Evolutionary conservation across 2,888 invertebrate species (phyloP).

Genomic region (Amblyteles armatorius): DNA sequence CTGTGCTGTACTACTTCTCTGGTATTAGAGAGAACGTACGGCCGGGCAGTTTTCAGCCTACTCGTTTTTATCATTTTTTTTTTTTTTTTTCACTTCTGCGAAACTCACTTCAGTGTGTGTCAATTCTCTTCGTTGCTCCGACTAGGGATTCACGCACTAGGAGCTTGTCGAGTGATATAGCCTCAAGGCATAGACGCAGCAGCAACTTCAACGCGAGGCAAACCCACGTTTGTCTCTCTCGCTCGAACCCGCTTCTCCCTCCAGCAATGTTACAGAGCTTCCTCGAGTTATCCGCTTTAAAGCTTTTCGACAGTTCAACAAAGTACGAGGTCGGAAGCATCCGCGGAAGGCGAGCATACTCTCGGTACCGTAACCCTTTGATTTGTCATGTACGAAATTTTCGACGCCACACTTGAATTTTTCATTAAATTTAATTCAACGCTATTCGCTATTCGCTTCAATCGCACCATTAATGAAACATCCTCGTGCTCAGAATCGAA

Average conservation of each 20-base stretch:
- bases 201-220: slow-evolving; percentile 19
- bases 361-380: slow-evolving; percentile 26
- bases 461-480: neutral
- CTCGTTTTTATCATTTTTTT: slow-evolving; percentile 13
- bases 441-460: neutral
- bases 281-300: slow-evolving; percentile 56
- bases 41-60: slow-evolving; percentile 46
- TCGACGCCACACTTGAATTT: neutral
- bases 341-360: slow-evolving; percentile 13
- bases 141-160: slow-evolving; percentile 48
- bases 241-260: slow-evolving; percentile 25
- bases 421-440: slow-evolving; percentile 3
- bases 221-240: slow-evolving; percentile 16
- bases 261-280: slow-evolving; percentile 36
- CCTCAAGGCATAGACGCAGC: slow-evolving; percentile 38
- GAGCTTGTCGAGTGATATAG: slow-evolving; percentile 56
- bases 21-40: slow-evolving; percentile 41
- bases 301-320: slow-evolving; percentile 44
- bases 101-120: slow-evolving; percentile 55
- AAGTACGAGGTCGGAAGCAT: slow-evolving; percentile 31
- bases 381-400: slow-evolving; percentile 33
- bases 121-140: slow-evolving; percentile 52
- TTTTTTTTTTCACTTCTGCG: slow-evolving; percentile 26
- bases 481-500: neutral
- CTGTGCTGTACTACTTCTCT: slow-evolving; percentile 9